Base-by-base conservation (phyloP, 2,888 invertebrate genomes). In the Drosophila anomalata region DNA sequence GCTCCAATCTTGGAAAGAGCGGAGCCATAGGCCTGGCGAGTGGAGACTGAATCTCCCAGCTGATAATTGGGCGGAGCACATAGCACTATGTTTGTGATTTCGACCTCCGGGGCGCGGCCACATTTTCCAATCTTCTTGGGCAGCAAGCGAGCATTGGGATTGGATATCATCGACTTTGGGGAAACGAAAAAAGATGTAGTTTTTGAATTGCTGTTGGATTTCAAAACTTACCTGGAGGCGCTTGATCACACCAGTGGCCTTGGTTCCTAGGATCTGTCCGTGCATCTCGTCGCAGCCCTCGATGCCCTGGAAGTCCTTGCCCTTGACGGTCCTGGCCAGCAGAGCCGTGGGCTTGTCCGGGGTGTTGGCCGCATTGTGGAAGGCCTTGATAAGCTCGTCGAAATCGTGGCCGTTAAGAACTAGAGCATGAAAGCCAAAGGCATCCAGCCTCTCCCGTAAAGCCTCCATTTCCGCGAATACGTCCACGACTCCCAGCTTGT, bases 401-500 rank as follows among this genome's bases (percentile, higher is more conserved):
- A 99, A 95, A 92, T 98, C 97, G 90, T 99, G 99, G 0, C 99
- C 99, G 93, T 99, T 99, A 20, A 99, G 96, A 24, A 98, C 96
- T 60, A 98, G 92, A 0, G 98, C 95, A 92, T 97, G 95, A 87
- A 97, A 95, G 51, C 99, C 99, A 92, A 99, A 99, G 1, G 98
- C 94, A 87, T 97, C 97, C 24, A 97, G 91, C 22, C 98, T 94
- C 55, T 95, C 95, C 73, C 96, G 95, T 63, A 97, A 97, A 8
- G 94, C 92, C 73, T 96, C 96, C 92, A 97, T 95, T 89, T 97
- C 94, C 90, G 97, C 95, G 9, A 99, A 98, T 7, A 97, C 95
- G 89, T 99, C 98, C 24, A 98, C 98, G 92, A 99, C 99, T 5
- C 99, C 99, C 46, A 99, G 93, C 50, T 99, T 95, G 92, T 99